These are phyloP conservation scores for Sebastes variabilis DNA, from an alignment of 2,797 vertebrate species.

Conservation along the genomic window DNA sequence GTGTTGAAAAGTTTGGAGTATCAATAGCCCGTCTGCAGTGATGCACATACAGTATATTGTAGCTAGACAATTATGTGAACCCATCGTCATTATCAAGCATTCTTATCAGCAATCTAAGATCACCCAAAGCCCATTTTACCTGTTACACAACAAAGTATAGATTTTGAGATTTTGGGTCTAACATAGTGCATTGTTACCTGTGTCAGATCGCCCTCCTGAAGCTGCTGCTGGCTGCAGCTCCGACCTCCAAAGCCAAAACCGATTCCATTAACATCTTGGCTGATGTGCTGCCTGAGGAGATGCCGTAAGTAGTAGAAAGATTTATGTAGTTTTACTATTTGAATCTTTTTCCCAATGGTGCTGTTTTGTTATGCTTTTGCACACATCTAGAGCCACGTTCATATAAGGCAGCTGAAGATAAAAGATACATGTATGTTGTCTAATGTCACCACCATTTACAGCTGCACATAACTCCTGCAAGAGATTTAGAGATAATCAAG, in stretches of 20 bases:
- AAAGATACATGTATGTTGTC: not conserved
- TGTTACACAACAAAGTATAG: not conserved
- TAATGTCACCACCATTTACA: not conserved
- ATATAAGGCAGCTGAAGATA: not conserved
- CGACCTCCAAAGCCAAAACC: slow-evolving; percentile 97
- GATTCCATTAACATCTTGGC: slow-evolving; percentile 99
- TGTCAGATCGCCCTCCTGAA: slow-evolving; percentile 92
- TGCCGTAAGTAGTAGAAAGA: slow-evolving; percentile 89
- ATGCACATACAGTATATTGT: not conserved
- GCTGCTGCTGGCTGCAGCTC: slow-evolving; percentile 95
- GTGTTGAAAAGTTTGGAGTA: not conserved
- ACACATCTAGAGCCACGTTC: not conserved
- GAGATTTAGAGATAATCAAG: not conserved
- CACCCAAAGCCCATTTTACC: not conserved
- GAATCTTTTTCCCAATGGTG: not conserved
- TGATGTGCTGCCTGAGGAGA: slow-evolving; percentile 95
- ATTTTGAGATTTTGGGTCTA: not conserved
- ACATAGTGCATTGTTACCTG: not conserved
- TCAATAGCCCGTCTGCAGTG: not conserved
- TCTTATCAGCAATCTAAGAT: not conserved
- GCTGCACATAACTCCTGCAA: not conserved
- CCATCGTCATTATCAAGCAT: not conserved
- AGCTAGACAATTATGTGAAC: not conserved
- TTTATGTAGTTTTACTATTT: not conserved
- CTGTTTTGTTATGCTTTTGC: not conserved